A percentile compares a stretch with the other conserved stretches of the same genome.
Evolutionary conservation across 2,888 invertebrate genomes (phyloP).

Genomic region (Polyommatus icarus): DNA sequence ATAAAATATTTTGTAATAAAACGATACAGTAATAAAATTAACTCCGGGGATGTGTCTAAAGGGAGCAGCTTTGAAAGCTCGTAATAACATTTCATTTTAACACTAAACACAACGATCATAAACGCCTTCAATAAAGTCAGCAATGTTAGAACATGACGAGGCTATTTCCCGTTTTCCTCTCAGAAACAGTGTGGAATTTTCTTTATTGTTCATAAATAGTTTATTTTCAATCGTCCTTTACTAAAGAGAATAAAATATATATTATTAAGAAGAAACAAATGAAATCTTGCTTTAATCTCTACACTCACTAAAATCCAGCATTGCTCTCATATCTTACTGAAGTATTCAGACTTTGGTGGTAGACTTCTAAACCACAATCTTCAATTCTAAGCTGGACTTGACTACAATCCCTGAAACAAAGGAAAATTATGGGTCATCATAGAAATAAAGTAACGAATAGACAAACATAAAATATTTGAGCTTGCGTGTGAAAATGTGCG

Average conservation of each 20-base stretch:
- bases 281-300: not conserved
- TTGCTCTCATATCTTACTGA: not conserved
- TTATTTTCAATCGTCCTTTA: not conserved
- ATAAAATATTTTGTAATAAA: conserved; percentile 26
- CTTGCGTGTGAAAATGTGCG: conserved; percentile 13
- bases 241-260: not conserved
- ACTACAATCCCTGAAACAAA: not conserved
- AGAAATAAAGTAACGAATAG: not conserved
- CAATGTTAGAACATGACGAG: conserved; percentile 50
- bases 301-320: not conserved
- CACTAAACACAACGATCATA: conserved; percentile 46
- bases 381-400: not conserved
- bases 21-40: conserved; percentile 27
- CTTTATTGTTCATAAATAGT: not conserved
- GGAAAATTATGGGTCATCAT: not conserved
- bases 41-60: conserved; percentile 21
- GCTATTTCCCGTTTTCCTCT: conserved; percentile 44
- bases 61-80: conserved; percentile 29
- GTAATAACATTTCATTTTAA: conserved; percentile 41
- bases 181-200: not conserved
- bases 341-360: not conserved
- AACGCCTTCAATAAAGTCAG: conserved; percentile 50
- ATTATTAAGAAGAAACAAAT: too few relatives aligned
- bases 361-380: not conserved
- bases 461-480: not conserved